These are phyloP conservation scores for Argyresthia albistria DNA, from an alignment of 2,888 invertebrate species.

Conservation along the genomic window DNA sequence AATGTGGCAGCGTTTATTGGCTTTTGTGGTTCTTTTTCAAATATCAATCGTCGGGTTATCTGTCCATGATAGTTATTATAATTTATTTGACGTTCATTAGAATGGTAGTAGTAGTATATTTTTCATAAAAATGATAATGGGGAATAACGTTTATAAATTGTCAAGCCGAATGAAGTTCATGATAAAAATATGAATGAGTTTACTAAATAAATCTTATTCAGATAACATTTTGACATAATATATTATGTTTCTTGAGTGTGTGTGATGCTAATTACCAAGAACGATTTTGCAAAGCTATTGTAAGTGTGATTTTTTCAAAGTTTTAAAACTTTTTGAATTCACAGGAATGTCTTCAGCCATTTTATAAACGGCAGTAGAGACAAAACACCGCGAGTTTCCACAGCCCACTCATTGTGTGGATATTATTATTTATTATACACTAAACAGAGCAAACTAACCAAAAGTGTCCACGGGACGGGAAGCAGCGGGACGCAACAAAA, in stretches of 20 bases:
- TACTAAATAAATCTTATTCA: no score
- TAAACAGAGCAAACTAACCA: conserved; percentile 69
- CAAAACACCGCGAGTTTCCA: neutral
- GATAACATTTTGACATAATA: neutral
- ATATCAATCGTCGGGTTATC: neutral
- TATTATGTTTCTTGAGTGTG: neutral
- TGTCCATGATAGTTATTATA: neutral
- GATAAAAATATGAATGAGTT: no score
- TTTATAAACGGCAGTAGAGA: no score
- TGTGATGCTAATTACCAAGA: neutral
- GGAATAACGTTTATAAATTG: no score
- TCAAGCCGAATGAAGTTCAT: no score
- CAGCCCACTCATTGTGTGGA: conserved; percentile 1
- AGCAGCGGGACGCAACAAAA: conserved; percentile 62
- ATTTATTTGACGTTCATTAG: neutral
- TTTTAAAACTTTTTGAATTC: no score
- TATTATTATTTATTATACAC: conserved; percentile 65
- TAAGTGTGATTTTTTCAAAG: neutral
- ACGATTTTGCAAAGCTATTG: neutral
- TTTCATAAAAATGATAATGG: no score
- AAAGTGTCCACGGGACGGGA: conserved; percentile 62
- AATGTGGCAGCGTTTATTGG: neutral
- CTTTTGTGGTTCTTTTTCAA: neutral
- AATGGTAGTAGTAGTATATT: no score
- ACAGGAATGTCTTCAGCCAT: no score